Conservation (phyloP, 1,140 invertebrate genomes). For the Uloborus diversus region DNA sequence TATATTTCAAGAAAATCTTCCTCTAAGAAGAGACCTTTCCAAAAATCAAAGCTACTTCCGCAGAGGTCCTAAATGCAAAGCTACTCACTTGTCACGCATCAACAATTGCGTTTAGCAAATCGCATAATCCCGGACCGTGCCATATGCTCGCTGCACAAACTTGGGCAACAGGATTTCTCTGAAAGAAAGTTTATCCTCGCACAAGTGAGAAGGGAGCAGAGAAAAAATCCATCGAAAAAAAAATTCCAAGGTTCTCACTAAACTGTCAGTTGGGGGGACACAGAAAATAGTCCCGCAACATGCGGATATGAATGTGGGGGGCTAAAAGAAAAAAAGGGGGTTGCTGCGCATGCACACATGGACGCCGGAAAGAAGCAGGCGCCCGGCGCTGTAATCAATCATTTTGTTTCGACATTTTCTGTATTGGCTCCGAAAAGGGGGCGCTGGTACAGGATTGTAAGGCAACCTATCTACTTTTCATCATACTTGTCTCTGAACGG, state of each 20-base stretch:
- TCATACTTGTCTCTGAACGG: conserved; percentile 52
- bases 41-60: no score
- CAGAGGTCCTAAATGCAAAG: no score
- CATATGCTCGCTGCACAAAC: no score
- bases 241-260: background rate
- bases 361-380: conserved; percentile 46
- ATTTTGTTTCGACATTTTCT: conserved; percentile 57
- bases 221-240: background rate
- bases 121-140: no score
- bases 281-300: conserved; percentile 52
- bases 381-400: conserved; percentile 52
- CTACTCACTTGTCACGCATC: no score
- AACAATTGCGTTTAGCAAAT: no score
- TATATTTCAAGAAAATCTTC: no score
- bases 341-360: conserved; percentile 8
- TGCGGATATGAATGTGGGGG: conserved; percentile 53
- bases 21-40: no score
- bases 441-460: conserved; percentile 42
- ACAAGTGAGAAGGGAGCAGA: background rate
- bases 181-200: conserved; percentile 1
- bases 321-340: conserved; percentile 37
- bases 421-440: conserved; percentile 44
- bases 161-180: conserved; percentile 16
- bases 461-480: conserved; percentile 56
- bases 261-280: conserved; percentile 40